Evolutionary conservation across 2,113 vertebrate genomes (phyloP), one percentile per base, ranked within the genome.

Genomic region (Gasterosteus nipponicus): DNA sequence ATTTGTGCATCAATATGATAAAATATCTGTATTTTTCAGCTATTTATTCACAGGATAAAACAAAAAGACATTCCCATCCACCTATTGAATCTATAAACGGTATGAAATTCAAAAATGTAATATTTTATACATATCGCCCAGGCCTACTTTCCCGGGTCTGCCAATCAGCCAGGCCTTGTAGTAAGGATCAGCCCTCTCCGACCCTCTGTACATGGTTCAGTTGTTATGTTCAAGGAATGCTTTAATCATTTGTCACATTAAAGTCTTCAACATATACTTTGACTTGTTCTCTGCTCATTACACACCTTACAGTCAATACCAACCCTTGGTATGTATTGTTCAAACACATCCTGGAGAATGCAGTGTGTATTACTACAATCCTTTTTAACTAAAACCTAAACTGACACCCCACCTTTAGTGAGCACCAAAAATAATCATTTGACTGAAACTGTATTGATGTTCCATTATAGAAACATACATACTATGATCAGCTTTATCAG

Each of bases 241-340:
- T 87, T 89, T 85, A 76, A 83, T 77, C 64, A 62, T 90, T 78
- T 86, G 75, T 81, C 64, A 58, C 80, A 94, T 92, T 93, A 94
- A 94, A 94, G 69, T 88, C 64, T 86, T 87, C 18, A 75, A 84
- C 71, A 70, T 80, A 84, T 15, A 39, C 26, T 68, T 41, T 56
- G 67, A 33, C 11, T 69, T 61, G 2, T 69, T 76, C 7, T 73
- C 49, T 81, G 31, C 77, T 77, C 7, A 19, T 68, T 38, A 10
- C 15, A 26, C 46, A 16, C 38, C 4, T 64, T 57, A 58, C 18
- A 31, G 35, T 73, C 22, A 41, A 33, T 11, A 22, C 54, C 49
- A 39, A 33, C 26, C 33, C 9, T 54, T 35, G 54, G 44, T 38
- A 22, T 44, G 53, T 5, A 56, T 41, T 19, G 7, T 38, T 53